Evolutionary conservation across 2,113 vertebrate species (phyloP).

Genomic region (Pterophyllum scalare): DNA sequence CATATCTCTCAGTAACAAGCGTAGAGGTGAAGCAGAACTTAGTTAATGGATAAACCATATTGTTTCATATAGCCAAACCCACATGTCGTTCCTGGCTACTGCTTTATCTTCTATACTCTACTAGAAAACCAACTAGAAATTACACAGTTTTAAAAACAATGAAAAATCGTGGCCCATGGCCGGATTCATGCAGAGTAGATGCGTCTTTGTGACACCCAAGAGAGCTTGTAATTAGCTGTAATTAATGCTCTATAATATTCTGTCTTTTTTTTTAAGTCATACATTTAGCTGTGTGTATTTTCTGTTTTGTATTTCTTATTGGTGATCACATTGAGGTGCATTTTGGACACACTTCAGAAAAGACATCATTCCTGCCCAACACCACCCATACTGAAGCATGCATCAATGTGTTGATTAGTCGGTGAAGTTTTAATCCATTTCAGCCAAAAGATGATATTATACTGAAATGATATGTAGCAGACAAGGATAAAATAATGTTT

Average conservation of each 20-base stretch:
- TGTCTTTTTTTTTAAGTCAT: background rate
- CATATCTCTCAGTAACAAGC: background rate
- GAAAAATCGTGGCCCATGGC: background rate
- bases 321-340: background rate
- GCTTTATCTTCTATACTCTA: background rate
- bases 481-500: background rate
- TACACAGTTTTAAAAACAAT: background rate
- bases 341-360: background rate
- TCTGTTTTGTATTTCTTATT: background rate
- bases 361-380: background rate
- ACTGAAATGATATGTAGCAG: background rate
- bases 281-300: background rate
- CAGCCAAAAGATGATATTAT: background rate
- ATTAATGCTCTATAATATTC: background rate
- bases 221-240: background rate
- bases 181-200: constrained; percentile 9
- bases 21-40: background rate
- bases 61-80: background rate
- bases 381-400: background rate
- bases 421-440: background rate
- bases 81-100: background rate
- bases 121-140: background rate
- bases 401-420: background rate
- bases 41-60: constrained; percentile 1
- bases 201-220: background rate